Evolutionary conservation across 2,888 invertebrate species (phyloP).

Genomic region (Sesia apiformis): DNA sequence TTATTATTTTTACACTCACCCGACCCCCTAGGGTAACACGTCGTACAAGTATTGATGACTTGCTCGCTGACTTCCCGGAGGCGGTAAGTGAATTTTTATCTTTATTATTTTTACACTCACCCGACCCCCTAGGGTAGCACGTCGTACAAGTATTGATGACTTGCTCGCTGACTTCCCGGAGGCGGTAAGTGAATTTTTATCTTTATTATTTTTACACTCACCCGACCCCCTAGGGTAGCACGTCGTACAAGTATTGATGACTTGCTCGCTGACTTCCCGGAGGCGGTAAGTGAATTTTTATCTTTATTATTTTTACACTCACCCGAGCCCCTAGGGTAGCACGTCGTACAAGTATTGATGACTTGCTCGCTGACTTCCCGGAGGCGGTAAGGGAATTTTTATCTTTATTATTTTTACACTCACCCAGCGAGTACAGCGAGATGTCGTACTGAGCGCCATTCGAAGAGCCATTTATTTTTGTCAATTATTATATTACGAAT

Average conservation of each 20-base stretch:
- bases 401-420: no score
- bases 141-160: slow-evolving; percentile 79
- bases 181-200: slow-evolving; percentile 78
- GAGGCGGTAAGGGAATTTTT: slow-evolving; percentile 81
- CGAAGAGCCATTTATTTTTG: no score
- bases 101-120: no score
- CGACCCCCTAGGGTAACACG: slow-evolving; percentile 43
- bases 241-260: no score
- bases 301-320: no score
- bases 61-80: slow-evolving; percentile 87
- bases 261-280: slow-evolving; percentile 86
- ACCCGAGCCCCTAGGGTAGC: no score
- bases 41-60: slow-evolving; percentile 80
- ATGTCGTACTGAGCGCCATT: slow-evolving; percentile 77
- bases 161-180: slow-evolving; percentile 88
- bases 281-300: slow-evolving; percentile 79
- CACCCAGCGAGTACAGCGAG: slow-evolving; percentile 61
- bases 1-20: no score
- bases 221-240: no score
- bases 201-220: no score
- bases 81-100: slow-evolving; percentile 60
- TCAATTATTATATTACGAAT: no score
- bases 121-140: slow-evolving; percentile 43
- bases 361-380: slow-evolving; percentile 87
- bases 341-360: no score